phyloP scores from a whole-genome alignment of 2,888 invertebrate species.

The Punctoribates punctum region DNA sequence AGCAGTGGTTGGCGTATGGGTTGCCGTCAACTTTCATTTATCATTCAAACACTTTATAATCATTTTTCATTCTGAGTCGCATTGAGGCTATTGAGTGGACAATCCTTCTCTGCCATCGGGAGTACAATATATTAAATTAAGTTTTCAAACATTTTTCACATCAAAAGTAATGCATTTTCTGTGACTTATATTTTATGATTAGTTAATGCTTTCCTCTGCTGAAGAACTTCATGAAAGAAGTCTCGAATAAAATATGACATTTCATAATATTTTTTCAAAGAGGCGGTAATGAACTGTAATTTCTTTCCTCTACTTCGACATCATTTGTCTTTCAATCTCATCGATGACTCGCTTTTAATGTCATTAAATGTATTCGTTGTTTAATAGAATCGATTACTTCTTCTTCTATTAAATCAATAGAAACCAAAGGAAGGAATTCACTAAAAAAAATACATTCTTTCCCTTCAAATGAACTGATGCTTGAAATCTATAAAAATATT shows the following conservation, averaged over 20 bases:
- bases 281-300: slow-evolving; percentile 23
- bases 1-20: not conserved
- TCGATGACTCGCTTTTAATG: not conserved
- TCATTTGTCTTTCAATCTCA: slow-evolving; percentile 19
- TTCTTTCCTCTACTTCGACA: not conserved
- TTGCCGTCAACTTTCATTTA: not conserved
- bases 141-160: not conserved
- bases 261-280: slow-evolving; percentile 2
- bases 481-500: not conserved
- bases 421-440: not conserved
- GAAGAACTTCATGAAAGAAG: not conserved
- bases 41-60: slow-evolving; percentile 29
- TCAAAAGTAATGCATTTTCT: slow-evolving; percentile 6
- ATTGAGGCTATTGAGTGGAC: slow-evolving; percentile 15
- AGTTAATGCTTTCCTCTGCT: not conserved
- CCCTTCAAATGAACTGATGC: not conserved
- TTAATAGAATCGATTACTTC: no score
- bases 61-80: slow-evolving; percentile 26
- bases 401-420: not conserved
- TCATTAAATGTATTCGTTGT: no score
- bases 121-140: not conserved
- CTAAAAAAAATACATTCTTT: no score
- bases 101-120: slow-evolving; percentile 19
- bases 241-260: slow-evolving; percentile 33
- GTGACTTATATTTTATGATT: not conserved